These are phyloP conservation scores for Sebastes wilsoni DNA, from an alignment of 2,797 vertebrate genomes.

Conservation along the genomic window DNA sequence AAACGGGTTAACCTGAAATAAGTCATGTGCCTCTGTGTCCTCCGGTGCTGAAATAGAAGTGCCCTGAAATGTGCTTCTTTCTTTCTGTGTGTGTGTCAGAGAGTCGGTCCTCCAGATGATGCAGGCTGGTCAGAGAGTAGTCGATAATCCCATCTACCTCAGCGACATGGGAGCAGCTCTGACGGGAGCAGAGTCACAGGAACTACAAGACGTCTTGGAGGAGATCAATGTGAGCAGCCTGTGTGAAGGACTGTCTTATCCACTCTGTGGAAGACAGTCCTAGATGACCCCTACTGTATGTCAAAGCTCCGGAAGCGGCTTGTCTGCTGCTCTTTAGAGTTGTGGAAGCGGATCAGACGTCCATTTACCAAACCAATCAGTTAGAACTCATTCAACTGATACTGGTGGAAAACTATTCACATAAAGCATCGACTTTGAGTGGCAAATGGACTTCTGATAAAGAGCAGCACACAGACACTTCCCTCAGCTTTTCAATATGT, in stretches of 20 bases:
- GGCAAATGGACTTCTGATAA: not conserved
- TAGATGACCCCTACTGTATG: not conserved
- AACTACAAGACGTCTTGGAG: constrained; percentile 95
- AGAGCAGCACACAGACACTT: not conserved
- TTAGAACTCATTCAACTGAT: no score
- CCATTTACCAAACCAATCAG: not conserved
- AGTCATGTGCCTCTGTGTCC: no score
- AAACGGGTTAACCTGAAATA: no score
- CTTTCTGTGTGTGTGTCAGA: constrained; percentile 66
- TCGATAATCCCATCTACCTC: constrained; percentile 98
- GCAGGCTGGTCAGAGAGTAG: constrained; percentile 98
- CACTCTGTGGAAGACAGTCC: not conserved
- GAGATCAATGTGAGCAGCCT: constrained; percentile 89
- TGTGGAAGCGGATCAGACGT: not conserved
- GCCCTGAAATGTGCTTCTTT: constrained; percentile 6
- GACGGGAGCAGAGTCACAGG: constrained; percentile 94
- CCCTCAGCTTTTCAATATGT: not conserved
- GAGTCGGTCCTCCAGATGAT: constrained; percentile 99
- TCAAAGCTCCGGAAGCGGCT: not conserved
- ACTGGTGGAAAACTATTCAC: not conserved
- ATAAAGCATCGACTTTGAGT: not conserved
- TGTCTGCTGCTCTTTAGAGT: not conserved
- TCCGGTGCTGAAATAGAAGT: not conserved
- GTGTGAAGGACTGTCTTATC: not conserved
- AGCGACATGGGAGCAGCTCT: constrained; percentile 98